These are phyloP conservation scores for Exocentrus adspersus DNA, from an alignment of 2,888 invertebrate genomes.

Conservation along the genomic window DNA sequence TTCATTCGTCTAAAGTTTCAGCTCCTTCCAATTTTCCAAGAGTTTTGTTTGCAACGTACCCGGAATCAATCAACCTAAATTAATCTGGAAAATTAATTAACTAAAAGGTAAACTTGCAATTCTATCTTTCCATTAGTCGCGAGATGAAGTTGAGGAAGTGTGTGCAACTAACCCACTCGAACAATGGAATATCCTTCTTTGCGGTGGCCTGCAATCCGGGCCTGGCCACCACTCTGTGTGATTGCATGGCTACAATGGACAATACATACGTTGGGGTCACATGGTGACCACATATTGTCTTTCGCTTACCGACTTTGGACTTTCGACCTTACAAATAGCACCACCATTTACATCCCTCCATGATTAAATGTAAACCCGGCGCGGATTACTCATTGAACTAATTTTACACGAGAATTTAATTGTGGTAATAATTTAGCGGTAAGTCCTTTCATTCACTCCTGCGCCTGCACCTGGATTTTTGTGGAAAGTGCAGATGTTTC, in stretches of 20 bases:
- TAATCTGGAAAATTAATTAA: slow-evolving; percentile 30
- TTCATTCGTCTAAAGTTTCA: slow-evolving; percentile 22
- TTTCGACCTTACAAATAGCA: slow-evolving; percentile 27
- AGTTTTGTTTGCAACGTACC: not conserved
- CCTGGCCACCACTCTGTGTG: slow-evolving; percentile 55
- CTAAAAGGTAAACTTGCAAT: slow-evolving; percentile 26
- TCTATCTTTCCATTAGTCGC: slow-evolving; percentile 20
- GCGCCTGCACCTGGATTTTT: too few relatives aligned
- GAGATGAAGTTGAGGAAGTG: slow-evolving; percentile 25
- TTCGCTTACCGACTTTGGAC: slow-evolving; percentile 26
- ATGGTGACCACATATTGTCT: slow-evolving; percentile 54
- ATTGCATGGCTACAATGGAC: slow-evolving; percentile 51
- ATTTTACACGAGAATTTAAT: not conserved
- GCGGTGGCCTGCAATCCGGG: slow-evolving; percentile 42
- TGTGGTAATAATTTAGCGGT: not conserved
- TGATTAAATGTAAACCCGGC: slow-evolving; percentile 27
- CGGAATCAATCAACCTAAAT: slow-evolving; percentile 25
- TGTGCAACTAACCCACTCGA: slow-evolving; percentile 16
- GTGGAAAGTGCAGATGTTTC: too few relatives aligned
- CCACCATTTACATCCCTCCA: slow-evolving; percentile 27
- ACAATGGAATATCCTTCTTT: slow-evolving; percentile 44
- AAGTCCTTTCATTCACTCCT: not conserved
- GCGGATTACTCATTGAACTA: slow-evolving; percentile 9
- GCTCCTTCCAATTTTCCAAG: slow-evolving; percentile 13
- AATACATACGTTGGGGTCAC: slow-evolving; percentile 52